Conservation (phyloP, 2,113 vertebrate genomes). For the Seriola aureovittata region DNA sequence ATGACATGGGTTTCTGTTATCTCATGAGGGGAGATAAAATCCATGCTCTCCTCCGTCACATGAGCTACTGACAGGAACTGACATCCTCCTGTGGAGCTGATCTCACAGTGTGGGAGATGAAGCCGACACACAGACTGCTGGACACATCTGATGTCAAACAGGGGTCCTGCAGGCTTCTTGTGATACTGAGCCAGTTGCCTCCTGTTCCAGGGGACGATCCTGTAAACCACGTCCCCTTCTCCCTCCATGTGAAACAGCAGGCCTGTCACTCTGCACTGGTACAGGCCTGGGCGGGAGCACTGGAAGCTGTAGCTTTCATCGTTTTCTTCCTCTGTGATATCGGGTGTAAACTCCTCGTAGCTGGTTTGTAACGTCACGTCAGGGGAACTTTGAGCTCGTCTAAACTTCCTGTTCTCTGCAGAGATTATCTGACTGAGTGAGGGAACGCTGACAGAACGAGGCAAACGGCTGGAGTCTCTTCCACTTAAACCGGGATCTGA, state of each 20-base stretch:
- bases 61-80: conserved; percentile 34
- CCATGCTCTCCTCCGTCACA: not conserved
- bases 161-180: conserved; percentile 50
- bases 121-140: conserved; percentile 19
- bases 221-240: conserved; percentile 35
- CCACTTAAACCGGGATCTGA: too few relatives aligned
- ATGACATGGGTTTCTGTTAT: conserved; percentile 32
- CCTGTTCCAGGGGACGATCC: conserved; percentile 30
- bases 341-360: conserved; percentile 43
- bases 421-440: too few relatives aligned
- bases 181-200: not conserved
- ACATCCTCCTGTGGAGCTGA: conserved; percentile 21
- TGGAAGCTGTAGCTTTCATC: conserved; percentile 38
- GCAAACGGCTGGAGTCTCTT: too few relatives aligned
- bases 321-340: not conserved
- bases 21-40: conserved; percentile 8
- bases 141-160: conserved; percentile 50
- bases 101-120: conserved; percentile 55
- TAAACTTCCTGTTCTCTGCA: not conserved
- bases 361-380: not conserved
- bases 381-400: not conserved
- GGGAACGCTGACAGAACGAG: too few relatives aligned
- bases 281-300: conserved; percentile 30
- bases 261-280: conserved; percentile 46
- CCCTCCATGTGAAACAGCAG: conserved; percentile 48